A percentile compares a stretch with the other conserved stretches of the same genome.
These are phyloP conservation scores for Nansenia antarctica DNA, from an alignment of 2,113 vertebrate genomes.

Conservation along the genomic window DNA sequence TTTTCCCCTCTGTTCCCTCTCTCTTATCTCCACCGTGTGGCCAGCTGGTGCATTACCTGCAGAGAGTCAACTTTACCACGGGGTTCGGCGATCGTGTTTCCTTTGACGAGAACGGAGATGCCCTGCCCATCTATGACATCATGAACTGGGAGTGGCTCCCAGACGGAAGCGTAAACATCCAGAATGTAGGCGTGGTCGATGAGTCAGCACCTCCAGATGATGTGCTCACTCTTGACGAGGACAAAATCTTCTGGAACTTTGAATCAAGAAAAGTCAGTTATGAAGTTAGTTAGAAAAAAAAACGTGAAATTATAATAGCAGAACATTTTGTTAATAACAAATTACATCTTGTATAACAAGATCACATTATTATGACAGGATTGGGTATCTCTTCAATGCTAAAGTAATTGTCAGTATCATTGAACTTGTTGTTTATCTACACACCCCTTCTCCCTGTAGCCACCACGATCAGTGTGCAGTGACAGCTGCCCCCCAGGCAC, in stretches of 20 bases:
- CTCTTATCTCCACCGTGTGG: not conserved
- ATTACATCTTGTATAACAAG: too few relatives aligned
- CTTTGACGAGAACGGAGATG: slow-evolving; percentile 74
- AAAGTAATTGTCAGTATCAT: too few relatives aligned
- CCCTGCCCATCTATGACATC: slow-evolving; percentile 72
- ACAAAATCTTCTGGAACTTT: slow-evolving; percentile 66
- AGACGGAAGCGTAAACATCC: slow-evolving; percentile 46
- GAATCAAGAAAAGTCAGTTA: slow-evolving; percentile 40
- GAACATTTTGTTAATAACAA: too few relatives aligned
- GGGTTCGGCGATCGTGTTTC: slow-evolving; percentile 67
- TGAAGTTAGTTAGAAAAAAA: not conserved
- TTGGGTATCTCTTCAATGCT: too few relatives aligned
- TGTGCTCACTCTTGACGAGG: slow-evolving; percentile 59
- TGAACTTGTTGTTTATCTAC: too few relatives aligned
- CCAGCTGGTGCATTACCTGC: slow-evolving; percentile 65
- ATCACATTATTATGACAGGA: too few relatives aligned
- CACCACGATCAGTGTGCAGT: slow-evolving; percentile 71
- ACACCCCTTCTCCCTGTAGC: slow-evolving; percentile 40
- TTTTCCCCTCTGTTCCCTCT: not conserved
- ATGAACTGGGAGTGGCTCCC: slow-evolving; percentile 68
- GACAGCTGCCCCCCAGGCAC: slow-evolving; percentile 73
- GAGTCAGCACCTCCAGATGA: slow-evolving; percentile 42
- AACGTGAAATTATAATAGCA: too few relatives aligned
- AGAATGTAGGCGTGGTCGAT: slow-evolving; percentile 62
- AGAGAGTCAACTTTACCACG: slow-evolving; percentile 68